phyloP scores from a whole-genome alignment of 2,113 vertebrate genomes.

The Sander vitreus region DNA sequence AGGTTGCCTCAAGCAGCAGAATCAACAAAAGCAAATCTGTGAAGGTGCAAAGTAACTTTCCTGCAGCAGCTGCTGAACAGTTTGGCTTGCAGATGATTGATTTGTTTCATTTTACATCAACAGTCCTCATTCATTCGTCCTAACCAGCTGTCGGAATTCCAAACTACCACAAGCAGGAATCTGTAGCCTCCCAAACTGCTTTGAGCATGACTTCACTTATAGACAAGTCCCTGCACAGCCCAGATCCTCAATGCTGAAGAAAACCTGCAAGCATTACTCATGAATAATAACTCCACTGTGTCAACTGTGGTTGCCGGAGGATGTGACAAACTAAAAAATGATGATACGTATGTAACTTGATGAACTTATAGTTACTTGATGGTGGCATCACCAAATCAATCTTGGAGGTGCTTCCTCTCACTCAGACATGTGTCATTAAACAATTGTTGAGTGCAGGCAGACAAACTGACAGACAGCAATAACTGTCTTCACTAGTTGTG shows the following conservation, averaged over 20 bases:
- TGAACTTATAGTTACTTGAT: constrained; percentile 27
- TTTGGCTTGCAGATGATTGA: constrained; percentile 36
- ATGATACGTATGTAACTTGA: constrained; percentile 30
- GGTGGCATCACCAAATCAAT: constrained; percentile 30
- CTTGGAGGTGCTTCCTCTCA: constrained; percentile 3
- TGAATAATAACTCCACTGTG: constrained; percentile 29
- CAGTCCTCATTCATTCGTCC: constrained; percentile 36
- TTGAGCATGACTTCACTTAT: constrained; percentile 1
- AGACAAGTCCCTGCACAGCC: constrained; percentile 57
- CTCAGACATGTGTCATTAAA: constrained; percentile 44
- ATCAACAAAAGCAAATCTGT: constrained; percentile 11
- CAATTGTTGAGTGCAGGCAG: constrained; percentile 31
- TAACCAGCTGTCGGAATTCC: constrained; percentile 53
- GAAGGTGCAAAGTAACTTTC: neutral
- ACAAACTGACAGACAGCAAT: constrained; percentile 16
- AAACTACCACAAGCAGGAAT: constrained; percentile 40
- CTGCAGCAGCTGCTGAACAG: constrained; percentile 18
- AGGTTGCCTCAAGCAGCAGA: neutral
- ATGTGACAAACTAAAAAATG: constrained; percentile 20
- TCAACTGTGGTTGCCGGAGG: constrained; percentile 15
- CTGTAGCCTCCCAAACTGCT: constrained; percentile 17
- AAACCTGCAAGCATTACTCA: constrained; percentile 8
- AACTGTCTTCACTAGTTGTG: too few relatives aligned
- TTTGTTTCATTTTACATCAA: constrained; percentile 50
- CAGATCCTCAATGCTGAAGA: constrained; percentile 1